A percentile compares a stretch with the other conserved stretches of the same genome.
Conservation (phyloP, 2,797 vertebrate genomes). For the Sebastes wilsoni region DNA sequence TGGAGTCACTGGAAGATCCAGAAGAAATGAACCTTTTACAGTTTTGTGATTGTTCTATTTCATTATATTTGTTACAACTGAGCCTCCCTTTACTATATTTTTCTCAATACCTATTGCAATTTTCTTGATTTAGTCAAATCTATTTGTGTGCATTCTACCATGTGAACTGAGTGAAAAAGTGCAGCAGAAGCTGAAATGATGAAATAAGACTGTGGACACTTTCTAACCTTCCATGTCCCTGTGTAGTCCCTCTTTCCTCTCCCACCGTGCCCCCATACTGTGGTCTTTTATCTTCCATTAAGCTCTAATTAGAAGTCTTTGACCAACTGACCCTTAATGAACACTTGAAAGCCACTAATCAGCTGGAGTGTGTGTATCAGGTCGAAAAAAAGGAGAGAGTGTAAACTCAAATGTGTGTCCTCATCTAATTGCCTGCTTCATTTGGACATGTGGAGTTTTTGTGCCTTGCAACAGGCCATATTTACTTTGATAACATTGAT, state of each 20-base stretch:
- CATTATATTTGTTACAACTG: slow-evolving; percentile 27
- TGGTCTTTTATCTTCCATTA: slow-evolving; percentile 63
- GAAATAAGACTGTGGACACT: slow-evolving; percentile 16
- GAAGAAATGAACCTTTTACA: slow-evolving; percentile 13
- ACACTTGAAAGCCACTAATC: slow-evolving; percentile 60
- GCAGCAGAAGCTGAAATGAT: slow-evolving; percentile 13
- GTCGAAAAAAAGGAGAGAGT: slow-evolving; percentile 4
- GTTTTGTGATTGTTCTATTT: slow-evolving; percentile 18
- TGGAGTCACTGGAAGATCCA: background rate
- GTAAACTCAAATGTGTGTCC: slow-evolving; percentile 19
- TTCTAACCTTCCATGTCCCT: slow-evolving; percentile 6
- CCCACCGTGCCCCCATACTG: background rate
- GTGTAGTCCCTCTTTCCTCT: slow-evolving; percentile 6
- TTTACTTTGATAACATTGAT: slow-evolving; percentile 9
- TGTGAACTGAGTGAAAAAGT: background rate
- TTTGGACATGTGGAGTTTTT: background rate
- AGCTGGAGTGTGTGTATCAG: slow-evolving; percentile 52
- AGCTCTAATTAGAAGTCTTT: slow-evolving; percentile 59
- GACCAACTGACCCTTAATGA: slow-evolving; percentile 60
- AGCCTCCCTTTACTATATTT: background rate
- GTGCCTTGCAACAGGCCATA: background rate
- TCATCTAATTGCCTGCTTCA: slow-evolving; percentile 24
- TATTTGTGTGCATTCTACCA: background rate
- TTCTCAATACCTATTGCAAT: background rate
- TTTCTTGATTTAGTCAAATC: background rate